Conservation (phyloP, 2,888 invertebrate species). For the Cephus nigrinus region DNA sequence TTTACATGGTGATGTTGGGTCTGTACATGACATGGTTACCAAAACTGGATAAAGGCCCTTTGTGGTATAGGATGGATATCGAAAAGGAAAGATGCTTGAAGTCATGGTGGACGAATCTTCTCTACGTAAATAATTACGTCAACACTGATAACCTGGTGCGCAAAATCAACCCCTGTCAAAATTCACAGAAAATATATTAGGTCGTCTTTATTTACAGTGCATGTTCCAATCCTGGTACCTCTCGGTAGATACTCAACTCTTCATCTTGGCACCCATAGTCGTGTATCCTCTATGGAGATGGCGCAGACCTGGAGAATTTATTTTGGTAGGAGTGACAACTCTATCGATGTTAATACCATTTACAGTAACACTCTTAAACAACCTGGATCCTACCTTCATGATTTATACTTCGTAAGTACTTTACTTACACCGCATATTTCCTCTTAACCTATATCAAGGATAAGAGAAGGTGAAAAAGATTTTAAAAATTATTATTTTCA, state of each 20-base stretch:
- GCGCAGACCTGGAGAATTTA: conserved; percentile 70
- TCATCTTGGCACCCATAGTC: conserved; percentile 75
- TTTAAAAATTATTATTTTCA: conserved; percentile 59
- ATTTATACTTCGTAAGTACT: conserved; percentile 75
- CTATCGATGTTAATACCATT: conserved; percentile 70
- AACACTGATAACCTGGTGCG: conserved; percentile 73
- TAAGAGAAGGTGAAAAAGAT: background rate
- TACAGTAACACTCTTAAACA: conserved; percentile 70
- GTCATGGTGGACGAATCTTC: conserved; percentile 81
- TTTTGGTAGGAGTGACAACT: conserved; percentile 68
- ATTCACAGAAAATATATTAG: background rate
- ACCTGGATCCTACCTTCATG: conserved; percentile 77
- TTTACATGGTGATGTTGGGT: conserved; percentile 77
- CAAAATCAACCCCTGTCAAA: background rate
- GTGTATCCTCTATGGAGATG: conserved; percentile 78
- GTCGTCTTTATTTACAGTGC: conserved; percentile 68
- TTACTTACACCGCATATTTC: background rate
- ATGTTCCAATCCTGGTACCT: conserved; percentile 82
- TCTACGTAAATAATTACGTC: conserved; percentile 81
- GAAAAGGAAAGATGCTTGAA: conserved; percentile 72
- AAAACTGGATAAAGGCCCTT: conserved; percentile 78
- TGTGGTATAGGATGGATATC: conserved; percentile 73
- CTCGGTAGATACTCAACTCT: conserved; percentile 74
- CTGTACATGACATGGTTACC: conserved; percentile 80
- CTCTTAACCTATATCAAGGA: background rate